phyloP scores from a whole-genome alignment of 2,113 vertebrate species.

The Percina caprodes region DNA sequence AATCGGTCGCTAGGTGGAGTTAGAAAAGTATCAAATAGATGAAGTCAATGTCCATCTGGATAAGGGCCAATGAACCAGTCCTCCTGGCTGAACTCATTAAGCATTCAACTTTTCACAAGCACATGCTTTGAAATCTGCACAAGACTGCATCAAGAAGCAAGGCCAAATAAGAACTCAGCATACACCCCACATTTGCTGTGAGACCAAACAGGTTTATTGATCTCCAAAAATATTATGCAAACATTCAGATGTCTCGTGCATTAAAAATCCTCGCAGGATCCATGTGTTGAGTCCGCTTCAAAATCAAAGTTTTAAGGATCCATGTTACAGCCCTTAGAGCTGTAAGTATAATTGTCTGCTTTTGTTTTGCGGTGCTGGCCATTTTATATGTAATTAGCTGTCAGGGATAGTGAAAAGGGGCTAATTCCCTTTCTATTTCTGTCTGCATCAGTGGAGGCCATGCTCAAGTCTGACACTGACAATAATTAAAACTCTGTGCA shows the following conservation, averaged over 20 bases:
- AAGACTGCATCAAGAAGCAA: slow-evolving; percentile 55
- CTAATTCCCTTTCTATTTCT: slow-evolving; percentile 76
- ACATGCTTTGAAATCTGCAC: slow-evolving; percentile 50
- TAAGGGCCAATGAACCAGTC: slow-evolving; percentile 47
- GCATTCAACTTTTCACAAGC: slow-evolving; percentile 60
- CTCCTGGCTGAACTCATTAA: slow-evolving; percentile 38
- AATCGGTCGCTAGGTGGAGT: slow-evolving; percentile 28
- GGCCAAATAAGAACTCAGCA: slow-evolving; percentile 46
- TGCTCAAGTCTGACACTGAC: slow-evolving; percentile 76
- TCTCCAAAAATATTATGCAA: slow-evolving; percentile 41
- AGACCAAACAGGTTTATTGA: slow-evolving; percentile 59
- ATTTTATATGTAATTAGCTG: slow-evolving; percentile 82
- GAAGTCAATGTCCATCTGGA: slow-evolving; percentile 64
- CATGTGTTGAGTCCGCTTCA: slow-evolving; percentile 31
- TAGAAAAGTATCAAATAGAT: slow-evolving; percentile 55
- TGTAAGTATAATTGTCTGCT: slow-evolving; percentile 66
- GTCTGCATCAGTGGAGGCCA: slow-evolving; percentile 59
- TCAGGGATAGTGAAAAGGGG: slow-evolving; percentile 73
- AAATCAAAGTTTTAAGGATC: slow-evolving; percentile 55
- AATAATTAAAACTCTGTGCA: slow-evolving; percentile 81
- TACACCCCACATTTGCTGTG: slow-evolving; percentile 29
- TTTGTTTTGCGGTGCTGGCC: slow-evolving; percentile 74
- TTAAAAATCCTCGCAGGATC: slow-evolving; percentile 19
- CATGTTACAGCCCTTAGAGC: slow-evolving; percentile 45
- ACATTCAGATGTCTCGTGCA: slow-evolving; percentile 46